Evolutionary conservation across 2,888 invertebrate genomes (phyloP).

Genomic region (Melikaiella ostensackeni): DNA sequence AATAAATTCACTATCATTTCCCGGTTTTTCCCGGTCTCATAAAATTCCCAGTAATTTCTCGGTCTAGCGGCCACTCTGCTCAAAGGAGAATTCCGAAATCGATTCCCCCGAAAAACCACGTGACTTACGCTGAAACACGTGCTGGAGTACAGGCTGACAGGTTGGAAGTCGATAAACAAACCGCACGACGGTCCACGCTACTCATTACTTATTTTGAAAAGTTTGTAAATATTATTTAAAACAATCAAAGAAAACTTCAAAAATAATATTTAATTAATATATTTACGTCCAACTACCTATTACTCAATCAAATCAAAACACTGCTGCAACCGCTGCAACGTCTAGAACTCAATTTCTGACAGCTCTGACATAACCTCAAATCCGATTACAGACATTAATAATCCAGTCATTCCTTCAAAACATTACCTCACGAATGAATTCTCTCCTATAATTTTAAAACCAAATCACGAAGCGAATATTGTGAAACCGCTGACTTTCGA

Average conservation of each 20-base stretch:
- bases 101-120: neutral
- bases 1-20: no score
- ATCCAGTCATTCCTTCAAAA: neutral
- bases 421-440: neutral
- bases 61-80: no score
- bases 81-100: neutral
- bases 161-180: conserved; percentile 3
- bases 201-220: neutral
- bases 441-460: neutral
- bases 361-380: neutral
- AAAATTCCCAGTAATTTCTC: no score
- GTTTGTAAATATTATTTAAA: neutral
- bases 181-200: neutral
- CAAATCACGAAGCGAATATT: neutral
- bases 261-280: neutral
- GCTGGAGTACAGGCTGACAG: neutral
- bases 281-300: neutral
- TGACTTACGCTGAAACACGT: conserved; percentile 32
- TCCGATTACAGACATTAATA: neutral
- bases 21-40: no score
- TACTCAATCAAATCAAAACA: neutral
- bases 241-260: neutral
- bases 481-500: conserved; percentile 4
- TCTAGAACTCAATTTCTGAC: neutral
- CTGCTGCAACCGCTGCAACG: no score